Conservation (phyloP, 2,797 vertebrate genomes). For the Ctenochaetus hawaiiensis region DNA sequence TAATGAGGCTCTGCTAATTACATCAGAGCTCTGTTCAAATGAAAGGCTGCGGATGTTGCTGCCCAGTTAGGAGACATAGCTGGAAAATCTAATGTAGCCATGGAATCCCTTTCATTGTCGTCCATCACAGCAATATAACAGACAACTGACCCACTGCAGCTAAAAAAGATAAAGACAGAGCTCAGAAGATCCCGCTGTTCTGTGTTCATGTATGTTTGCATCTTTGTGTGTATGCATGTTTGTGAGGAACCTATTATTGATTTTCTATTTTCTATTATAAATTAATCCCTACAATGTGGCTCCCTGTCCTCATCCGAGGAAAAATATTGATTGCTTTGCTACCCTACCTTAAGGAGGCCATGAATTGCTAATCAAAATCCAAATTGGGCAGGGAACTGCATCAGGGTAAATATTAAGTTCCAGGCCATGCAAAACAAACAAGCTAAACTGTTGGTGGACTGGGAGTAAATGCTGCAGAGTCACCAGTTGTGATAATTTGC, state of each 20-base stretch:
- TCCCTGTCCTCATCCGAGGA: conserved; percentile 48
- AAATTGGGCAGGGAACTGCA: conserved; percentile 57
- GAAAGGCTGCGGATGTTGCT: conserved; percentile 57
- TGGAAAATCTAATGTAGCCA: conserved; percentile 77
- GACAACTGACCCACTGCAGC: conserved; percentile 35
- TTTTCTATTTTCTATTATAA: conserved; percentile 75
- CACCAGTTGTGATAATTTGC: conserved; percentile 40
- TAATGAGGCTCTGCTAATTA: conserved; percentile 74
- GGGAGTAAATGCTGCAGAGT: conserved; percentile 21
- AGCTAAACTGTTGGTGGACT: conserved; percentile 48
- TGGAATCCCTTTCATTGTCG: conserved; percentile 61
- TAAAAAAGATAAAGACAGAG: background rate
- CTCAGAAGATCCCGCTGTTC: conserved; percentile 36
- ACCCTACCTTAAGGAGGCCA: conserved; percentile 62
- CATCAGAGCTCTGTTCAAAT: conserved; percentile 68
- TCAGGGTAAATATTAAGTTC: conserved; percentile 63
- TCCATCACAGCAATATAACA: conserved; percentile 69
- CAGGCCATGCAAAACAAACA: conserved; percentile 63
- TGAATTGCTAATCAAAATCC: conserved; percentile 75
- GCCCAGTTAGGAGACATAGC: conserved; percentile 48
- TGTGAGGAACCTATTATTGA: conserved; percentile 51
- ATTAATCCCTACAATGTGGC: conserved; percentile 68
- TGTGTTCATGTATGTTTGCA: conserved; percentile 4
- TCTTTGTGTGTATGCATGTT: background rate
- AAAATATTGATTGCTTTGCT: conserved; percentile 75